phyloP scores from a whole-genome alignment of 2,113 vertebrate genomes.

The Tylochromis polylepis region DNA sequence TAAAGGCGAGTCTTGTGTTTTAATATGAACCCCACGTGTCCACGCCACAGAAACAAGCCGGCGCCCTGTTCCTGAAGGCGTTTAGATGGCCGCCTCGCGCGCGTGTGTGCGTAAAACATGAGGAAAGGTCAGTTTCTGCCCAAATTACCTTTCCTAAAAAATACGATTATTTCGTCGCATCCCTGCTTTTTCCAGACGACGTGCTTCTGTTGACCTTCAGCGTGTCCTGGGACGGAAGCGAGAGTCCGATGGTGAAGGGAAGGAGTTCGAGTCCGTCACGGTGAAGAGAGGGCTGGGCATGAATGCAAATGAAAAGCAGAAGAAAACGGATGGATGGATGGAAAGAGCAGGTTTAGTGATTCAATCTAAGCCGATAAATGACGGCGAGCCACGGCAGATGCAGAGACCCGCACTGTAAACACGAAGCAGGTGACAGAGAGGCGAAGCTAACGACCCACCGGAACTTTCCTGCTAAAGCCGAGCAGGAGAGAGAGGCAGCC shows the following conservation, averaged over 20 bases:
- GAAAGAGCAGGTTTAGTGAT: background rate
- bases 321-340: background rate
- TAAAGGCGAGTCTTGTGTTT: slow-evolving; percentile 12
- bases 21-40: background rate
- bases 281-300: background rate
- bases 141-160: background rate
- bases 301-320: background rate
- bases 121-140: background rate
- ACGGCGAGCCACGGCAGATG: background rate
- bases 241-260: background rate
- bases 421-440: background rate
- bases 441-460: background rate
- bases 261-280: background rate
- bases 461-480: background rate
- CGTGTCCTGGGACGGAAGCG: background rate
- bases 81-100: accelerated
- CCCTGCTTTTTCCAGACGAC: background rate
- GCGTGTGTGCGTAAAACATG: background rate
- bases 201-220: background rate
- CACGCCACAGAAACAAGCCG: background rate
- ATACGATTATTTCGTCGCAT: background rate
- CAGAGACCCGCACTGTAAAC: background rate
- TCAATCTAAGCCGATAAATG: background rate
- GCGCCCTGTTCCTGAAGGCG: background rate
- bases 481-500: background rate